Base-by-base conservation (phyloP, 2,888 invertebrate species). In the Omphaloscelis lunosa region DNA sequence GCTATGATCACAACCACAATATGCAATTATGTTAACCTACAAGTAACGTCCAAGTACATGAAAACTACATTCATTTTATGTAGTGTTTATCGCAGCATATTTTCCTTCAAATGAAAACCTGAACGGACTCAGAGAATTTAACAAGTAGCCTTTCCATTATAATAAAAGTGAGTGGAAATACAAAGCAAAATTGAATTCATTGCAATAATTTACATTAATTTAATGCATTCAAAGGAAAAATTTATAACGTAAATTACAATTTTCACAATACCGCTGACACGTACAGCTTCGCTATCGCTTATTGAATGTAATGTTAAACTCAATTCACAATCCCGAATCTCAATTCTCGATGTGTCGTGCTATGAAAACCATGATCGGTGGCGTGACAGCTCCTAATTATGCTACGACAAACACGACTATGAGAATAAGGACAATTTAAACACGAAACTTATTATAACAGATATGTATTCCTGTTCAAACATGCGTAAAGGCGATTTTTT, bases 1-100 rank as follows among this genome's bases (percentile, higher is more conserved):
- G 92, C 93, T 95, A 95, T 93, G 95, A 95, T 96, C 96, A 96
- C 96, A 96, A 96, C 96, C 96, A 96, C 95, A 95, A 92, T 95
- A 95, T 94, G 95, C 94, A 95, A 94, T 94, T 91, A 93, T 91
- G 89, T 89, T 92, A 85, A 84, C 80, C 86, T 88, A 88, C 86
- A 83, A 87, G 80, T 88, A 88, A 88, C 86, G 84, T 91, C 84
- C 88, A 86, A 88, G 82, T 84, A 89, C 81, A 86, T 86, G 87
- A 87, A 80, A 83, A 84, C 83, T 84, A 85, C 80, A 81, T 76
- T 80, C 66, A 72, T 80, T 82, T 77, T 75, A 82, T 77, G 67
- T 78, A 48, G 66, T 72, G 81, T 78, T 85, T 79, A 88, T 87
- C 86, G 79, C 86, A 84, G 88, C 85, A 86, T 88, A 86, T 72